Evolutionary conservation across 2,888 invertebrate species (phyloP), one percentile per base, ranked within the genome.

Genomic region (Fabriciana adippe): DNA sequence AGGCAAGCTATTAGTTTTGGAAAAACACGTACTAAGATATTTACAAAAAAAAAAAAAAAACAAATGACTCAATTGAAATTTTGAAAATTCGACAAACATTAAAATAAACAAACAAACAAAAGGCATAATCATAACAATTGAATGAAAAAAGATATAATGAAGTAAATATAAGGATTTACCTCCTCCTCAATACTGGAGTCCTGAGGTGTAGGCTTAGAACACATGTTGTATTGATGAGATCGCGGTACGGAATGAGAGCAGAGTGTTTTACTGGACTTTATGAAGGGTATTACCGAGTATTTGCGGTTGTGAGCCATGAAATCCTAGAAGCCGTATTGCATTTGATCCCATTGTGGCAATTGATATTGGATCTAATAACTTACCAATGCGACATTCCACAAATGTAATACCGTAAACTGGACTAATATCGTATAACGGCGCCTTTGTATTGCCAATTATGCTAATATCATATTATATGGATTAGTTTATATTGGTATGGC

Each of bases 181-280:
- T 91, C 89, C 85, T 85, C 89, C 84, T 85, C 70, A 85, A 84
- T 75, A 80, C 83, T 83, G 80, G 81, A 77, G 74, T 88, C 90
- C 90, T 83, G 81, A 81, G 83, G 82, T 75, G 90, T 82, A 80
- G 87, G 91, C 91, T 92, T 92, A 86, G 90, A 89, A 89, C 88
- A 91, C 92, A 92, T 90, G 82, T 81, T 83, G 83, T 74, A 79
- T 81, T 82, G 84, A 81, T 89, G 84, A 88, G 85, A 82, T 79
- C 78, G 71, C 76, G 79, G 78, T 74, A 75, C 75, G 75, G 72
- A 78, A 81, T 80, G 76, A 78, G 76, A 87, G 84, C 88, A 87
- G 85, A 87, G 89, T 80, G 79, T 79, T 85, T 90, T 86, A 90
- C 88, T 86, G 75, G 74, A 66, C 74, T 72, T 72, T 69, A 73